A percentile compares a stretch with the other conserved stretches of the same genome.
These are phyloP conservation scores for Luehdorfia chinensis DNA, from an alignment of 1,140 invertebrate species.

Conservation along the genomic window DNA sequence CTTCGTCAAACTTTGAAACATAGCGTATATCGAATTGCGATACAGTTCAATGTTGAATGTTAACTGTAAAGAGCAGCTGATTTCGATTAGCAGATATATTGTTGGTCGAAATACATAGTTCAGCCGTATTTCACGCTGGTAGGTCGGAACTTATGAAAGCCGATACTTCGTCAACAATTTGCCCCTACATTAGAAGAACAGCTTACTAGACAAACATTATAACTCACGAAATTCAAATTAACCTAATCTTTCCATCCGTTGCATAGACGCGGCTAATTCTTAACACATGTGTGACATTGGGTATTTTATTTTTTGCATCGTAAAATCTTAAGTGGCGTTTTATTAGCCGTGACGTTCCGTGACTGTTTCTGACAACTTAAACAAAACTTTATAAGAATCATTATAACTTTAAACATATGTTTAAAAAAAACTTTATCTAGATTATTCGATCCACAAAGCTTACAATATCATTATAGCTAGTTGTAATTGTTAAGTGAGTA, in stretches of 20 bases:
- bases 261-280: conserved; percentile 51
- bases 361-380: conserved; percentile 8
- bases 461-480: too few relatives aligned
- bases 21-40: conserved; percentile 4
- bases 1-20: conserved; percentile 21
- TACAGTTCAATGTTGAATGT: conserved; percentile 37
- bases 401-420: conserved; percentile 2
- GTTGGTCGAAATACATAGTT: conserved; percentile 21
- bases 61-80: not conserved
- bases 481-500: too few relatives aligned
- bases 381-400: conserved; percentile 14
- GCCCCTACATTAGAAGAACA: conserved; percentile 53
- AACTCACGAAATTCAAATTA: conserved; percentile 71
- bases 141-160: conserved; percentile 56
- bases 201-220: conserved; percentile 65
- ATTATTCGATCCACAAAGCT: too few relatives aligned
- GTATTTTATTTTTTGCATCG: conserved; percentile 58
- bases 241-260: conserved; percentile 67
- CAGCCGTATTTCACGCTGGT: conserved; percentile 40
- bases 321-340: conserved; percentile 67
- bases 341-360: conserved; percentile 54
- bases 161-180: conserved; percentile 71
- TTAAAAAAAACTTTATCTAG: not conserved
- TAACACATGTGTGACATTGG: conserved; percentile 51
- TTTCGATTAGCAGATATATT: conserved; percentile 5